Percentiles rank a stretch among this genome's conserved stretches.
Evolutionary conservation across 2,797 vertebrate species (phyloP).

Genomic region (Lateolabrax maculatus): DNA sequence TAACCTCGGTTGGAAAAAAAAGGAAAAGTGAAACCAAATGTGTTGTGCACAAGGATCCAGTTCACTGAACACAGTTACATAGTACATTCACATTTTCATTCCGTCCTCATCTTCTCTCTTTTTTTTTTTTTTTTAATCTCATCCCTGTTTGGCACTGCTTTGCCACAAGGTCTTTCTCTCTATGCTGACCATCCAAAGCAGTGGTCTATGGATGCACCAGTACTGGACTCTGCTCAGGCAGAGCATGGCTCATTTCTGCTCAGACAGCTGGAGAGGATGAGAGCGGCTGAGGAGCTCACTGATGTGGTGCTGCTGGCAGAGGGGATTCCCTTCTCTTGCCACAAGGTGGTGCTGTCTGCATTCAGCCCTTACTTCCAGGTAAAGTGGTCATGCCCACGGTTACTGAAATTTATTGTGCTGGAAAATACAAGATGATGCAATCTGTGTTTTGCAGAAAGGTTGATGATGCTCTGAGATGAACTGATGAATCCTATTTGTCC

Average conservation of each 20-base stretch:
- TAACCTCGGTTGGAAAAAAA: conserved; percentile 2
- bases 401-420: neutral
- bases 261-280: conserved; percentile 88
- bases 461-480: neutral
- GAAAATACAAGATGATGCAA: neutral
- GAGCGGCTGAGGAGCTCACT: conserved; percentile 84
- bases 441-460: neutral
- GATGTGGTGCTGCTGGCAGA: conserved; percentile 91
- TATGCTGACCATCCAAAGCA: conserved; percentile 5
- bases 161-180: neutral
- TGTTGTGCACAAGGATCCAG: neutral
- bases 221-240: conserved; percentile 37
- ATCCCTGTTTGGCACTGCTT: neutral
- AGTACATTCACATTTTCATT: neutral
- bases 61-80: neutral
- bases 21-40: neutral
- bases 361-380: conserved; percentile 94
- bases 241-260: conserved; percentile 86
- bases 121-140: neutral
- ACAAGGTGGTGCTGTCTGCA: conserved; percentile 90
- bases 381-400: conserved; percentile 47
- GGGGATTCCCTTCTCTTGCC: conserved; percentile 89
- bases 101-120: neutral
- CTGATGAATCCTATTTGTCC: conserved; percentile 8
- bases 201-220: conserved; percentile 57